Evolutionary conservation across 2,113 vertebrate genomes (phyloP).

Genomic region (Brachypteracias leptosomus): DNA sequence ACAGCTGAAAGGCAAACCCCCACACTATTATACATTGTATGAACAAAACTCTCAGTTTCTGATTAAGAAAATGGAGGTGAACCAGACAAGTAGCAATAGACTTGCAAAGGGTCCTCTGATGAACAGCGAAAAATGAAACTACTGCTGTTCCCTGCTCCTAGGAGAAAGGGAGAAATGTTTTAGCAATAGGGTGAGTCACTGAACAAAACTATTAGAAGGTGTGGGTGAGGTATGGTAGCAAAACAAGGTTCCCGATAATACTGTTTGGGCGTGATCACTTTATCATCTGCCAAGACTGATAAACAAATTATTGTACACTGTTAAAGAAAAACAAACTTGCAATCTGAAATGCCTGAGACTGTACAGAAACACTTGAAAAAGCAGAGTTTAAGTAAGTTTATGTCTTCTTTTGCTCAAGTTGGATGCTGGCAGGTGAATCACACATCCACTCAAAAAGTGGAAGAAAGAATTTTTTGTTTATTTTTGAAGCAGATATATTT

Average conservation of each 20-base stretch:
- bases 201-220: not conserved
- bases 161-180: not conserved
- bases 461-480: not conserved
- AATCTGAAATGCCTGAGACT: not conserved
- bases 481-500: not conserved
- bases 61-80: not conserved
- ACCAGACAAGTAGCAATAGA: not conserved
- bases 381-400: not conserved
- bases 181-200: not conserved
- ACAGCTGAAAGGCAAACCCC: constrained; percentile 41
- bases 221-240: not conserved
- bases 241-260: not conserved
- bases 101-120: not conserved
- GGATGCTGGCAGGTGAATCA: not conserved
- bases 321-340: not conserved
- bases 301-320: not conserved
- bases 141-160: not conserved
- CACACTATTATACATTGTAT: not conserved
- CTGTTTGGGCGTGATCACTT: not conserved
- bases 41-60: not conserved
- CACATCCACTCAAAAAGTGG: not conserved
- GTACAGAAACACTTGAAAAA: not conserved
- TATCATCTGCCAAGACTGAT: not conserved
- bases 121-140: not conserved
- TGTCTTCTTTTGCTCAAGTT: not conserved